These are phyloP conservation scores for Eupithecia subfuscata DNA, from an alignment of 2,888 invertebrate species.

Conservation along the genomic window DNA sequence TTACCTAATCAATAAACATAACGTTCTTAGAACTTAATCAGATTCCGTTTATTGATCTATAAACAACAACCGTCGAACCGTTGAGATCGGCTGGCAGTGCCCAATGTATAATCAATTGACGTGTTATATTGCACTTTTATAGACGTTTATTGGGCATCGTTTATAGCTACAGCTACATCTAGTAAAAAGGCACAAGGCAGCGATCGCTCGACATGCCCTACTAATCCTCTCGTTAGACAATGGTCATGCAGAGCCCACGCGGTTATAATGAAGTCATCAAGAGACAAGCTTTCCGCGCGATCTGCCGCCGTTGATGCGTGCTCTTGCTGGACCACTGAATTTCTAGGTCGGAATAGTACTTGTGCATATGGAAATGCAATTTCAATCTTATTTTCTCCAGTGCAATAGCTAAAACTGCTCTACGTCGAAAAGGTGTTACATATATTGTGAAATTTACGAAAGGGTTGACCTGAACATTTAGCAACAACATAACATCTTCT, in stretches of 20 bases:
- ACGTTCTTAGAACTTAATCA: slow-evolving; percentile 33
- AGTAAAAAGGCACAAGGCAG: slow-evolving; percentile 16
- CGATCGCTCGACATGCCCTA: slow-evolving; percentile 41
- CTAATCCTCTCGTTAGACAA: slow-evolving; percentile 45
- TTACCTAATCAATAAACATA: slow-evolving; percentile 35
- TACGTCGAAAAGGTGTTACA: background rate
- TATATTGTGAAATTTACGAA: slow-evolving; percentile 6
- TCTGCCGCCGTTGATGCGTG: slow-evolving; percentile 60
- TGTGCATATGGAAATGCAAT: slow-evolving; percentile 25
- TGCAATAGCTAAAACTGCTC: slow-evolving; percentile 10
- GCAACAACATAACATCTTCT: background rate
- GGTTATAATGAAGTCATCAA: slow-evolving; percentile 60
- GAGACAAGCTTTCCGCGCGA: slow-evolving; percentile 63
- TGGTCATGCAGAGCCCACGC: slow-evolving; percentile 42
- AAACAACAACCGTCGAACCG: slow-evolving; percentile 7
- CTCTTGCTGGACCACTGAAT: slow-evolving; percentile 58
- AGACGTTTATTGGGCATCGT: slow-evolving; percentile 11
- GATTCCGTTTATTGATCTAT: slow-evolving; percentile 15
- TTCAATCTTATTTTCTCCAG: slow-evolving; percentile 25
- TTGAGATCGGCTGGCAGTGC: slow-evolving; percentile 2
- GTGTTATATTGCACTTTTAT: slow-evolving; percentile 16
- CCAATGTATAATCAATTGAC: slow-evolving; percentile 7
- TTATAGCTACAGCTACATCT: slow-evolving; percentile 9
- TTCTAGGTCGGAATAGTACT: slow-evolving; percentile 56
- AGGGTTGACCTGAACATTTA: background rate